Conservation (phyloP, 2,797 vertebrate genomes). For the Diplodus sargus region DNA sequence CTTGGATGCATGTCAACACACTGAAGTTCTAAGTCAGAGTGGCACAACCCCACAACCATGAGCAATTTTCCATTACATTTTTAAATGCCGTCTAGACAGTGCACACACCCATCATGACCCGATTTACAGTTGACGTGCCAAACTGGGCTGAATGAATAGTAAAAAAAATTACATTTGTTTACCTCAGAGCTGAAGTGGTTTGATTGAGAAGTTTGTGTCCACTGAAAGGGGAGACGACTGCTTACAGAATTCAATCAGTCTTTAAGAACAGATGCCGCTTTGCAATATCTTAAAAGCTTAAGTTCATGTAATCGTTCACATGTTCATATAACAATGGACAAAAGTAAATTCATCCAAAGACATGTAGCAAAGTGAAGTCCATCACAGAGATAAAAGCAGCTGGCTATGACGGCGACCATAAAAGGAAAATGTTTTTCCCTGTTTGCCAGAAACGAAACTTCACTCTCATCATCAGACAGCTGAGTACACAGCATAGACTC, state of each 20-base stretch:
- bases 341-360: background rate
- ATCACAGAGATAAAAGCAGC: background rate
- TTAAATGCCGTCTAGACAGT: background rate
- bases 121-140: constrained; percentile 4
- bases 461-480: background rate
- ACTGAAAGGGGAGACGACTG: background rate
- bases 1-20: background rate
- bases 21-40: background rate
- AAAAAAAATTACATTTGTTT: background rate
- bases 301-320: background rate
- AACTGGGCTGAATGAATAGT: background rate
- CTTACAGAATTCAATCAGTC: constrained; percentile 6
- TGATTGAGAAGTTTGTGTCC: constrained; percentile 6
- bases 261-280: background rate
- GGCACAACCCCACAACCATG: background rate
- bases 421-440: background rate
- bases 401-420: background rate
- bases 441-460: background rate
- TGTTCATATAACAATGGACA: background rate
- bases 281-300: constrained; percentile 5
- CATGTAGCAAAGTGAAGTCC: background rate
- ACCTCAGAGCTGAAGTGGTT: constrained; percentile 5
- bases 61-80: background rate
- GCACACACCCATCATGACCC: background rate
- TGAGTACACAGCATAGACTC: background rate